Evolutionary conservation across 2,113 vertebrate species (phyloP), one percentile per base, ranked within the genome.

Genomic region (Rhagologus leucostigma): DNA sequence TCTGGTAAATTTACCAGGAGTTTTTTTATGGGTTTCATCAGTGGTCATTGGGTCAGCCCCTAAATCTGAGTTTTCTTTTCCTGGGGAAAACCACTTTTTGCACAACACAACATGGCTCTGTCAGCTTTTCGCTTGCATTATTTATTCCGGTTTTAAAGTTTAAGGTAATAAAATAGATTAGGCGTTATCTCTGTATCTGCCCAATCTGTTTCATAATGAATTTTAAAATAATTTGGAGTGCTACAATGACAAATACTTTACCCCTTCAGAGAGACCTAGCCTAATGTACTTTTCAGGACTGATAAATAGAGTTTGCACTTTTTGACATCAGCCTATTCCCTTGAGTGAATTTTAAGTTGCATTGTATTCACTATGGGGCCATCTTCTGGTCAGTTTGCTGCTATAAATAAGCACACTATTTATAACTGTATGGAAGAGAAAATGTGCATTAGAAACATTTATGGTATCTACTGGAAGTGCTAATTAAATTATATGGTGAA

Each of bases 401-500:
- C 84, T 95, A 84, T 65, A 89, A 95, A 93, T 73, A 96, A 63
- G 13, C 27, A 56, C 7, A 4, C 5, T 55, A 39, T 95, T 92
- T 90, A 65, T 90, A 84, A 86, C 47, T 60, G 27, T 22, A 42
- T 95, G 57, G 96, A 89, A 96, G 84, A 78, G 80, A 89, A 97
- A 96, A 76, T 90, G 44, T 94, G 71, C 82, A 95, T 95, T 93
- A 96, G 86, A 87, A 97, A 91, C 79, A 63, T 93, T 96, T 90
- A 92, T 30, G 29, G 46, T 94, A 79, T 80, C 77, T 93, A 90
- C 95, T 70, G 71, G 88, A 96, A 96, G 49, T 76, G 55, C 21
- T 97, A 97, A 98, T 97, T 97, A 97, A 97, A 96, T 97, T 97
- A 95, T 88, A 95, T 65, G 22, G 87, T 93, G 87, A 95, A 93